phyloP scores from a whole-genome alignment of 2,113 vertebrate genomes.

The Chitala chitala region DNA sequence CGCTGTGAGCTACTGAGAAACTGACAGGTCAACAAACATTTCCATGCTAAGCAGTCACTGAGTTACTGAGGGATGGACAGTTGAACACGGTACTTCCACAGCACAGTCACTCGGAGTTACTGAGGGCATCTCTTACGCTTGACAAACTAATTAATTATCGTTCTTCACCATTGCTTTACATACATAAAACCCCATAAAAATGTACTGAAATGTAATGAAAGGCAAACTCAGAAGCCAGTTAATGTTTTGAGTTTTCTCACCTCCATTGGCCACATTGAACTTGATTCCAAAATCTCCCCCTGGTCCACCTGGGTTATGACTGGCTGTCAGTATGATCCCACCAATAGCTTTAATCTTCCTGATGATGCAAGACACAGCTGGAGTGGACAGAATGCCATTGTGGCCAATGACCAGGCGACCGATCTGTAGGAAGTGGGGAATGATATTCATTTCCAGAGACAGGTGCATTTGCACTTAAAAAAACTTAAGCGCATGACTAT shows the following conservation, averaged over 20 bases:
- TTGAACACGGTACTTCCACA: not conserved
- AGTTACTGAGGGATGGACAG: not conserved
- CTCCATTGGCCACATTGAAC: conserved; percentile 95
- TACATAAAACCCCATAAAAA: not conserved
- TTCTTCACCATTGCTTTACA: too few relatives aligned
- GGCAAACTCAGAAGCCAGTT: not conserved
- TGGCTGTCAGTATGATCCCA: conserved; percentile 93
- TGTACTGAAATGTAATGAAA: not conserved
- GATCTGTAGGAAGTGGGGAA: conserved; percentile 64
- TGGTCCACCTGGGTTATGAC: conserved; percentile 91
- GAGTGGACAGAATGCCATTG: conserved; percentile 92
- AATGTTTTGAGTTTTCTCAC: conserved; percentile 64
- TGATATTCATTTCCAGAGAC: not conserved
- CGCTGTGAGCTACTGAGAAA: too few relatives aligned
- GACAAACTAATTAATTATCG: not conserved
- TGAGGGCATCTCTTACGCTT: too few relatives aligned
- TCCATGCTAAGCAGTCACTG: too few relatives aligned
- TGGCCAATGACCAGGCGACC: conserved; percentile 93
- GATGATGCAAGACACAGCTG: conserved; percentile 95
- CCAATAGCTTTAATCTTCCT: conserved; percentile 96
- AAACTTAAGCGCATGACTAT: not conserved
- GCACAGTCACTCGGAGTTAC: too few relatives aligned
- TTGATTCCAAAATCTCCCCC: conserved; percentile 94
- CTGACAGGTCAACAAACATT: too few relatives aligned
- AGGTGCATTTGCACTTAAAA: not conserved